Evolutionary conservation across 2,113 vertebrate species (phyloP).

Genomic region (Pantherophis guttatus): DNA sequence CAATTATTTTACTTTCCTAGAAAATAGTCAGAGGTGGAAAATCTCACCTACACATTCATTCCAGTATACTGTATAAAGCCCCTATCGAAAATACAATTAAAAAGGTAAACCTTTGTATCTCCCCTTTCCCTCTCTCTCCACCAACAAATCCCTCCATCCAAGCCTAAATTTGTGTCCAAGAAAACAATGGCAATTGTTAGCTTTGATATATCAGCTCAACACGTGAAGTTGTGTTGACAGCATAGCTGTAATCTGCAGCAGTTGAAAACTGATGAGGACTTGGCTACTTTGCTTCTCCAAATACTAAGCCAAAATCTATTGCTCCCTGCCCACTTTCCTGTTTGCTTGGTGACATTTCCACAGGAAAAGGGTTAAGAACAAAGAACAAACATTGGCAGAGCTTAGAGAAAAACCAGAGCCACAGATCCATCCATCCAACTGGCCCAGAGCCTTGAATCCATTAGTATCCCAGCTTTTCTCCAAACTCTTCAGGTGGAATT

Average conservation of each 20-base stretch:
- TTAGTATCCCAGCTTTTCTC: background rate
- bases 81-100: background rate
- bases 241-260: background rate
- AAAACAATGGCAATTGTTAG: background rate
- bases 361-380: background rate
- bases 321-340: background rate
- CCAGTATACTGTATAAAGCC: background rate
- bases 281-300: background rate
- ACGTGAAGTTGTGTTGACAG: background rate
- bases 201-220: background rate
- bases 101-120: background rate
- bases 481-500: background rate
- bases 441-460: background rate
- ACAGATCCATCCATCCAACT: background rate
- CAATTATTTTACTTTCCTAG: background rate
- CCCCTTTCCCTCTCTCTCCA: background rate
- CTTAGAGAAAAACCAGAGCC: background rate
- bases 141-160: background rate
- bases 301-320: background rate
- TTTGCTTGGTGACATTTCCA: background rate
- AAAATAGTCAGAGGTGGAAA: background rate
- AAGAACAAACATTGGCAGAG: background rate
- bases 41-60: background rate
- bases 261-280: background rate
- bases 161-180: background rate